Percentiles rank a stretch among this genome's conserved stretches.
These are phyloP conservation scores for Phymatocera aterrima DNA, from an alignment of 2,888 invertebrate genomes.

Conservation along the genomic window DNA sequence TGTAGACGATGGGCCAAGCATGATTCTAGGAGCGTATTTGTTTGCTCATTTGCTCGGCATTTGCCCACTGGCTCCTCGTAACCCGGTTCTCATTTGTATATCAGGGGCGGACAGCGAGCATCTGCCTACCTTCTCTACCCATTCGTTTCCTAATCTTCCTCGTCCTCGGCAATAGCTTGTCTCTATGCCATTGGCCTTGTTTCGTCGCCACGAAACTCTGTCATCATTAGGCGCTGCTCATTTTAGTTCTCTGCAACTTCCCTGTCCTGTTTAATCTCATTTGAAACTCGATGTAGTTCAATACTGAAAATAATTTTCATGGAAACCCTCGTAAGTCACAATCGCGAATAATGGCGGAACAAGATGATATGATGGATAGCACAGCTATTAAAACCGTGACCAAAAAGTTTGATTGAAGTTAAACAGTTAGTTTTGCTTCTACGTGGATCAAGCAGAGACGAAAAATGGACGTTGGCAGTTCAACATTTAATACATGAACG, in stretches of 20 bases:
- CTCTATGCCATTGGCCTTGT: constrained; percentile 1
- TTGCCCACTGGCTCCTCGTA: constrained; percentile 36
- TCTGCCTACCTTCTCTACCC: constrained; percentile 30
- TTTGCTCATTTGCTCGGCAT: constrained; percentile 41
- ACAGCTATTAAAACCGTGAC: background rate
- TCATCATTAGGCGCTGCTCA: constrained; percentile 32
- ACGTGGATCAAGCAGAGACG: background rate
- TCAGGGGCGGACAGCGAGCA: constrained; percentile 43
- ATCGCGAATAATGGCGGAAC: background rate
- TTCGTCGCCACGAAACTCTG: background rate
- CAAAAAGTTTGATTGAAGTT: background rate
- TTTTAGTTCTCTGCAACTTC: background rate
- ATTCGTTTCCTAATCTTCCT: constrained; percentile 27
- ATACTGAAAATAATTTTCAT: background rate
- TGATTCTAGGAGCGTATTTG: constrained; percentile 40
- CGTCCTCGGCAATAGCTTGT: background rate
- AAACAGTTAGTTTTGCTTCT: background rate
- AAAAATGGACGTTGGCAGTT: background rate
- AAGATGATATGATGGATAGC: too few species aligned
- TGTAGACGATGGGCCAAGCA: constrained; percentile 30
- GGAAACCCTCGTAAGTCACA: background rate
- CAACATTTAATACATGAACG: background rate
- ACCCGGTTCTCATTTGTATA: constrained; percentile 43
- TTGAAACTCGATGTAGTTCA: background rate
- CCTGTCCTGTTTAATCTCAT: background rate